Conservation (phyloP, 2,888 invertebrate species). For the Leptinotarsa tumamoca region DNA sequence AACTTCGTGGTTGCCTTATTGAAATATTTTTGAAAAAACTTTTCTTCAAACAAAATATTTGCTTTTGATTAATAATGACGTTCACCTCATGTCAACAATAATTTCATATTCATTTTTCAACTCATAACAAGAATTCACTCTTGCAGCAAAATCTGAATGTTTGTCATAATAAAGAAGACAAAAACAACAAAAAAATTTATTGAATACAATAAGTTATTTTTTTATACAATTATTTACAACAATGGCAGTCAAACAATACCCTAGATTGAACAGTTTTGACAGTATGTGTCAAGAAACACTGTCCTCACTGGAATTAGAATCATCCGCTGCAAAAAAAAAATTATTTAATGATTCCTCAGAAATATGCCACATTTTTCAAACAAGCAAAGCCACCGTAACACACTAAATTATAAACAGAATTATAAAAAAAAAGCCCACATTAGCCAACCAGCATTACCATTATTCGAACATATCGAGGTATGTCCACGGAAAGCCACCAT, state of each 20-base stretch:
- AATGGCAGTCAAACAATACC: constrained; percentile 11
- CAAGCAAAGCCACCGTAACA: constrained; percentile 10
- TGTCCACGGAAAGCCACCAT: too few species aligned
- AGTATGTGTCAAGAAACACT: constrained; percentile 12
- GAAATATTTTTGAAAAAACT: too few species aligned
- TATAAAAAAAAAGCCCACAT: constrained; percentile 9
- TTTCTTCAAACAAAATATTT: too few species aligned
- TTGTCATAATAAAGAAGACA: neutral
- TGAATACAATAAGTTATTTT: constrained; percentile 8
- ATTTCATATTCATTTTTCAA: too few species aligned
- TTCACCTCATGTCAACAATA: too few species aligned
- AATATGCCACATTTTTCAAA: neutral
- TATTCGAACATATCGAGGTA: too few species aligned
- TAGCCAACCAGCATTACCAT: neutral
- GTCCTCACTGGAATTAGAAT: constrained; percentile 9
- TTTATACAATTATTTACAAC: constrained; percentile 11
- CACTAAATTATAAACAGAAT: neutral
- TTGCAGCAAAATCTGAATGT: neutral
- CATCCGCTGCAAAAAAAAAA: constrained; percentile 13
- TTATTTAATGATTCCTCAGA: neutral
- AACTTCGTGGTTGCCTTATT: too few species aligned
- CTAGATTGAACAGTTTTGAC: constrained; percentile 8
- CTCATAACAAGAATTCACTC: neutral
- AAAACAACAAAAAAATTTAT: neutral
- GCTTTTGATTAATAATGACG: too few species aligned